These are phyloP conservation scores for Latheticus oryzae DNA, from an alignment of 2,888 invertebrate genomes.

Conservation along the genomic window DNA sequence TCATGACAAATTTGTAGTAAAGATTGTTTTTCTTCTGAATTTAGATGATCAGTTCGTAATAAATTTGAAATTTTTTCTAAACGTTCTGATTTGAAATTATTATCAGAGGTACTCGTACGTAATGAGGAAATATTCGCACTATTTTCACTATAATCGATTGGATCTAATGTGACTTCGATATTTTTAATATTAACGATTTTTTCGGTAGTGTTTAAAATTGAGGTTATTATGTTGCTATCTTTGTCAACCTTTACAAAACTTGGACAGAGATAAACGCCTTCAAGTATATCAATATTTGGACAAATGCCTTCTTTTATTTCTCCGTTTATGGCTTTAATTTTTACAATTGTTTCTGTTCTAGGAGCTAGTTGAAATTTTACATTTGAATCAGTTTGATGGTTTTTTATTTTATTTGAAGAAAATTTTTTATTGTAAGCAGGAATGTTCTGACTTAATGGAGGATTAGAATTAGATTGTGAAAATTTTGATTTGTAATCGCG, in stretches of 20 bases:
- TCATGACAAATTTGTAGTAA: slow-evolving; percentile 44
- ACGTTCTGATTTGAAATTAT: too few relatives aligned
- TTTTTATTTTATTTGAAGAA: too few relatives aligned
- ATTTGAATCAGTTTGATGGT: too few relatives aligned
- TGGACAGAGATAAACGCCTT: slow-evolving; percentile 22
- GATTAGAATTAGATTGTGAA: slow-evolving; percentile 1
- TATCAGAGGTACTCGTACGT: background rate
- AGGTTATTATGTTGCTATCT: slow-evolving; percentile 8
- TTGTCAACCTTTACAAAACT: slow-evolving; percentile 13
- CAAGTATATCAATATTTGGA: slow-evolving; percentile 21
- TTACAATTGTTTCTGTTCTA: slow-evolving; percentile 19
- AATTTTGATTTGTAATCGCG: too few relatives aligned
- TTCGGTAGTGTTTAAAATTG: slow-evolving; percentile 12
- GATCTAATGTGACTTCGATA: too few relatives aligned
- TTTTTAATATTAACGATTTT: slow-evolving; percentile 6
- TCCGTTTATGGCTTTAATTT: too few relatives aligned
- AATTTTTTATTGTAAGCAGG: too few relatives aligned
- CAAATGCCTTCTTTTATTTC: slow-evolving; percentile 7
- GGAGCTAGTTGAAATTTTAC: too few relatives aligned
- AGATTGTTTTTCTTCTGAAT: slow-evolving; percentile 46
- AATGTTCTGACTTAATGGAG: slow-evolving; percentile 1
- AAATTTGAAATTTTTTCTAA: slow-evolving; percentile 9
- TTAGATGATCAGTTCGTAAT: slow-evolving; percentile 40
- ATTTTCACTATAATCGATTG: too few relatives aligned
- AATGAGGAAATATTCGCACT: too few relatives aligned